Conservation (phyloP, 2,888 invertebrate species). For the Lutraria lutraria region DNA sequence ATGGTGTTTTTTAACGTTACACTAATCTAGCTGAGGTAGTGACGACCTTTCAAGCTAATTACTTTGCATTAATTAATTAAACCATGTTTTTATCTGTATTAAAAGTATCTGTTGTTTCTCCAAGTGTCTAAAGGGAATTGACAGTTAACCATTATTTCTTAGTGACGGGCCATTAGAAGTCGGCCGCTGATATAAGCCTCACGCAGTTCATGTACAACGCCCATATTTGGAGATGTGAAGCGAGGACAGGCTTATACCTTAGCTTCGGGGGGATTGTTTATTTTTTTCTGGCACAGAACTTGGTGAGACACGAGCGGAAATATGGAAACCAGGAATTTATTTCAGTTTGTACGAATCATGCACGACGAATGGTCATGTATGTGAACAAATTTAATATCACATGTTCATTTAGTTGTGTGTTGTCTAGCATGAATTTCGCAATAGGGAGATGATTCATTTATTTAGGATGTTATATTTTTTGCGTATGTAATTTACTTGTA, state of each 20-base stretch:
- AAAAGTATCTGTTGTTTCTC: constrained; percentile 47
- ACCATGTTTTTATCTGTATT: constrained; percentile 39
- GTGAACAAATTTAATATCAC: neutral
- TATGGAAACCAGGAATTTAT: neutral
- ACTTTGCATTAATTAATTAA: constrained; percentile 48
- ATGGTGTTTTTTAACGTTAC: constrained; percentile 26
- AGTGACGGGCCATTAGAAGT: constrained; percentile 37
- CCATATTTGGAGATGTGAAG: neutral
- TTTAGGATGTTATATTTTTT: neutral
- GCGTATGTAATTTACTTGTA: neutral
- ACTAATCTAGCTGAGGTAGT: constrained; percentile 42
- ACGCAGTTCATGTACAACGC: constrained; percentile 28
- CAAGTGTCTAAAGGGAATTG: constrained; percentile 28
- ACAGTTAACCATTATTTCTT: constrained; percentile 37
- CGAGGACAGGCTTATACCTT: neutral
- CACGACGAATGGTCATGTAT: neutral
- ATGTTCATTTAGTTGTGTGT: neutral
- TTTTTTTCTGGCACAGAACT: neutral
- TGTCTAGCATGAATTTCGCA: neutral
- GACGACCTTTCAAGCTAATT: constrained; percentile 48
- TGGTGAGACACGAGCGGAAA: neutral
- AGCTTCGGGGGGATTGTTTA: constrained; percentile 5
- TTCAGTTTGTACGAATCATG: neutral
- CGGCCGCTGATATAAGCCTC: neutral
- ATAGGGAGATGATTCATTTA: neutral